Percentiles rank a stretch among this genome's conserved stretches.
Conservation (phyloP, 2,797 vertebrate species). For the Dallia pectoralis region DNA sequence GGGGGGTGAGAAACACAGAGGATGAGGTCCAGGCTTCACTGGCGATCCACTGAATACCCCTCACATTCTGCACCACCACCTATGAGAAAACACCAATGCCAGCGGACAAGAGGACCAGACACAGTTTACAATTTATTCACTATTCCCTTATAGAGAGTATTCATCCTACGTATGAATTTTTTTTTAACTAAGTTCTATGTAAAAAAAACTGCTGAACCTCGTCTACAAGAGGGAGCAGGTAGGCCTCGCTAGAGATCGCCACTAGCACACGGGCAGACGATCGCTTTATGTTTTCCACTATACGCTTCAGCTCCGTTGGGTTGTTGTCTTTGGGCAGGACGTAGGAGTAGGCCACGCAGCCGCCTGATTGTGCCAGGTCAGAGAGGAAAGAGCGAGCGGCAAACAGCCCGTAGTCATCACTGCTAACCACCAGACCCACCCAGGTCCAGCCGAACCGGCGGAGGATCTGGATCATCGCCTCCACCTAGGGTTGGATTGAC, state of each 20-base stretch:
- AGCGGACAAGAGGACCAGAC: background rate
- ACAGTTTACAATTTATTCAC: background rate
- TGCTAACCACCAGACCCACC: conserved; percentile 66
- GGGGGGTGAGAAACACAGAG: conserved; percentile 39
- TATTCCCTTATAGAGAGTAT: background rate
- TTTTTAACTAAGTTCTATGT: background rate
- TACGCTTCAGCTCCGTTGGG: conserved; percentile 4
- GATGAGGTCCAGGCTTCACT: conserved; percentile 23
- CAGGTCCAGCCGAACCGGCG: conserved; percentile 68
- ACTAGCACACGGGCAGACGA: conserved; percentile 56
- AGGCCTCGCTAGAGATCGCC: conserved; percentile 37
- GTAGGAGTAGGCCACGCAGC: conserved; percentile 65
- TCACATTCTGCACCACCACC: conserved; percentile 56
- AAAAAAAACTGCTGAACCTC: background rate
- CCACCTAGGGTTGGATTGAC: conserved; percentile 36
- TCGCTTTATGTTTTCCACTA: conserved; percentile 37
- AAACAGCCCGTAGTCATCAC: conserved; percentile 69
- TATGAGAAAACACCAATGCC: conserved; percentile 29
- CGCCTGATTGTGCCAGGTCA: conserved; percentile 36
- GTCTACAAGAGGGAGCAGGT: conserved; percentile 9
- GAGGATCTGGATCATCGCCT: conserved; percentile 64
- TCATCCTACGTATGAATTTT: background rate
- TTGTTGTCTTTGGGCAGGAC: conserved; percentile 36
- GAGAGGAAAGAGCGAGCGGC: conserved; percentile 58
- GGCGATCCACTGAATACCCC: conserved; percentile 51